phyloP scores from a whole-genome alignment of 2,888 invertebrate genomes.

The Seira musarum region DNA sequence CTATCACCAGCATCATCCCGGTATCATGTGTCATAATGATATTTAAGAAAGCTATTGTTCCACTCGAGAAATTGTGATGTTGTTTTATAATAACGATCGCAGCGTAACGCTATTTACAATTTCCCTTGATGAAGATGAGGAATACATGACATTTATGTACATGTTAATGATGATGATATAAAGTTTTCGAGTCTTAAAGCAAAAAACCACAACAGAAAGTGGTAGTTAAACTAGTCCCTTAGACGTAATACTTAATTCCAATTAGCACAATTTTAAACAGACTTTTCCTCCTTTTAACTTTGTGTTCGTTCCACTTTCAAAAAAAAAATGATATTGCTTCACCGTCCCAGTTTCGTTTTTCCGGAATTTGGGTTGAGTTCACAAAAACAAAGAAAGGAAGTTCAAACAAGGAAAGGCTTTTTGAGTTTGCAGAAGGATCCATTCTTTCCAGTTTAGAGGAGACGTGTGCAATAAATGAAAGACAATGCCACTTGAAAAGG shows the following conservation, averaged over 20 bases:
- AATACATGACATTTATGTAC: no score
- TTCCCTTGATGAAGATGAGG: neutral
- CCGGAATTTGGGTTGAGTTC: neutral
- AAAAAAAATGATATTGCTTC: neutral
- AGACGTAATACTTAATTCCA: neutral
- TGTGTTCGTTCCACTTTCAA: neutral
- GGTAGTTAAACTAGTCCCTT: neutral
- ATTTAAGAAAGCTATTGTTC: neutral
- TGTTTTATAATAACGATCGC: neutral
- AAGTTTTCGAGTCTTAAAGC: neutral
- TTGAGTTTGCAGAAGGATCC: no score
- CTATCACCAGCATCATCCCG: no score
- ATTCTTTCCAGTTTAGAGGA: neutral
- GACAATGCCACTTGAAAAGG: neutral
- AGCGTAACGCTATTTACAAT: neutral
- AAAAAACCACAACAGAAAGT: neutral
- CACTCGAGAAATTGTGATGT: neutral
- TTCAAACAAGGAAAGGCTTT: neutral
- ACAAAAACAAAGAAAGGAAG: neutral
- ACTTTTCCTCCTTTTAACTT: neutral
- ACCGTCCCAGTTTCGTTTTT: neutral
- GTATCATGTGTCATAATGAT: no score
- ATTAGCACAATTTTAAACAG: neutral
- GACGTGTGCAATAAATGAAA: neutral
- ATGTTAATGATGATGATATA: neutral